Evolutionary conservation across 2,888 invertebrate species (phyloP), one percentile per base, ranked within the genome.

Genomic region (Tetheella fluctuosa): DNA sequence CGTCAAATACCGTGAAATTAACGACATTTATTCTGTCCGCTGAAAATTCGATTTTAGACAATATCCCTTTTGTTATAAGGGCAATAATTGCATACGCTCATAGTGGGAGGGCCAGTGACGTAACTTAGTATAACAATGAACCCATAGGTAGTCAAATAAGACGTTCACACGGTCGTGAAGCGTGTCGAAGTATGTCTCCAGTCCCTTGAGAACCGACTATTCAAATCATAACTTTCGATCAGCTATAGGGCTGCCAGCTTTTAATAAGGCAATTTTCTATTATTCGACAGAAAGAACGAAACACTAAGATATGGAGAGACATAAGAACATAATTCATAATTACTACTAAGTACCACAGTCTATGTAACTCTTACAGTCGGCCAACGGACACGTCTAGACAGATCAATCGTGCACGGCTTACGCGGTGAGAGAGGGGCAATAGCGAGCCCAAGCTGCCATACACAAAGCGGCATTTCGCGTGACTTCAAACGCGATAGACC

Each of bases 91-190:
- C 20, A 48, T 48, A 48, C 42, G 7, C 17, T 42, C 42, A n/a
- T 20, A 48, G 42, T 48, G 42, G 42, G 54, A 34, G 54, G 54
- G 34, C 54, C 20, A 34, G 54, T 55, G 34, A 20, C 54, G 10
- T 30, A n/a, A 34, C 20, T 4, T 34, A 34, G 54, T 55, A 28
- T 52, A 52, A 58, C 58, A 58, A 58, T 58, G 58, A 58, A 30
- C 57, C 25, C 23, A 52, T 34, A 58, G 48, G 34, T 37, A 55
- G 54, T 55, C 54, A 55, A 55, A 55, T 52, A 52, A 28, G 52
- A 37, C 59, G 63, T 76, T 76, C 76, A 70, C 76, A 76, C 76
- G 76, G 57, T 58, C 63, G 54, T 56, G 68, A 68, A 37, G 42
- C 42, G 42, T 48, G 42, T 17, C 54, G 61, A 70, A 64, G 65